Conservation (phyloP, 1,140 invertebrate genomes). For the Rhagoletis pomonella region DNA sequence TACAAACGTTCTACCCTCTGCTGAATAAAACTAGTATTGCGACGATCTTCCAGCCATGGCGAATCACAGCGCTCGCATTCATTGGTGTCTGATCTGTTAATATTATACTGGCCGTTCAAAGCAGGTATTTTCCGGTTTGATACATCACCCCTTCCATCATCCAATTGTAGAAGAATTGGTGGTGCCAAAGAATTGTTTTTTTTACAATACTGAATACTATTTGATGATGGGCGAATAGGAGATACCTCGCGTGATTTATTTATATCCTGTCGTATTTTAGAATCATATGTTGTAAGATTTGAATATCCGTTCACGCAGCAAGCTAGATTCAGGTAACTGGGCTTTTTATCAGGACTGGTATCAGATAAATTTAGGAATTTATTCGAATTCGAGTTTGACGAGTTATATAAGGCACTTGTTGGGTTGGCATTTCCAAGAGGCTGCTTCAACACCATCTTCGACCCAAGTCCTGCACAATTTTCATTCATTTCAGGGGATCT, state of each 20-base stretch:
- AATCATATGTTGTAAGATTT: slow-evolving; percentile 88
- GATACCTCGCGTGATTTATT: slow-evolving; percentile 81
- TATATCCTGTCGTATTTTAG: slow-evolving; percentile 82
- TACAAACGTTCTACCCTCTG: slow-evolving; percentile 90
- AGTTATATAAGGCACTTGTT: slow-evolving; percentile 48
- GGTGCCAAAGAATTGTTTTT: slow-evolving; percentile 77
- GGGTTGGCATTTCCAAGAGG: slow-evolving; percentile 17
- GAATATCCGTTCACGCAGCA: slow-evolving; percentile 94
- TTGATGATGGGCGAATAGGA: slow-evolving; percentile 78
- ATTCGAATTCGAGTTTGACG: slow-evolving; percentile 9
- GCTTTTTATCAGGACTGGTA: slow-evolving; percentile 74
- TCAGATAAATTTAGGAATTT: slow-evolving; percentile 18
- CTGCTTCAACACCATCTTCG: slow-evolving; percentile 18
- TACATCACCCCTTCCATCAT: background rate
- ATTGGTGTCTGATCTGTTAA: background rate
- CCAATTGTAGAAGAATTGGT: slow-evolving; percentile 65
- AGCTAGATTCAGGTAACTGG: slow-evolving; percentile 90
- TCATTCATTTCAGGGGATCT: slow-evolving; percentile 27
- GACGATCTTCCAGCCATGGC: background rate
- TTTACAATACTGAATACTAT: slow-evolving; percentile 77
- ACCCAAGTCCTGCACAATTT: slow-evolving; percentile 16
- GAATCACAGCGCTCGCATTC: background rate
- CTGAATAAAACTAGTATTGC: slow-evolving; percentile 84
- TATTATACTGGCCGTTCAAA: background rate
- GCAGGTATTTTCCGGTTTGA: background rate